phyloP scores from a whole-genome alignment of 2,888 invertebrate genomes.

The Saturnia japonica region DNA sequence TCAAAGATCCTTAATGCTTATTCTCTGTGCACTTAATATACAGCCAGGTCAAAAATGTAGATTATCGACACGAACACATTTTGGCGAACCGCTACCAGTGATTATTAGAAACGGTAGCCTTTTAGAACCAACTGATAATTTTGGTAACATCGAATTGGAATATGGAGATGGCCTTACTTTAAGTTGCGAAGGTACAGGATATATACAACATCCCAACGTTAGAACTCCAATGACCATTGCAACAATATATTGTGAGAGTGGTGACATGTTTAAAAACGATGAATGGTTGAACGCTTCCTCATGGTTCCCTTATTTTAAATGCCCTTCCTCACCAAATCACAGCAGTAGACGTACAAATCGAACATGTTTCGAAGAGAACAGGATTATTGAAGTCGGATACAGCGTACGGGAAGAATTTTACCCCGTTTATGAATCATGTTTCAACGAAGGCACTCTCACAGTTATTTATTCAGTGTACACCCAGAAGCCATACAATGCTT shows the following conservation, averaged over 20 bases:
- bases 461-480: constrained; percentile 67
- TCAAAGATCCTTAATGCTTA: constrained; percentile 46
- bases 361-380: constrained; percentile 55
- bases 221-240: constrained; percentile 42
- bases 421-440: constrained; percentile 68
- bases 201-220: constrained; percentile 53
- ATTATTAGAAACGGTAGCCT: constrained; percentile 56
- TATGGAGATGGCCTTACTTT: constrained; percentile 57
- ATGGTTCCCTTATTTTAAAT: constrained; percentile 53
- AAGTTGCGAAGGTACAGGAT: constrained; percentile 58
- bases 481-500: constrained; percentile 67
- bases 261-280: constrained; percentile 57
- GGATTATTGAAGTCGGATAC: constrained; percentile 68
- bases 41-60: constrained; percentile 51
- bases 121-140: constrained; percentile 59
- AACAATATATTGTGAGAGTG: constrained; percentile 55
- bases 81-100: constrained; percentile 62
- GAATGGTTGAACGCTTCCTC: constrained; percentile 57
- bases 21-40: constrained; percentile 58
- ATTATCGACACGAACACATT: constrained; percentile 57
- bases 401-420: constrained; percentile 52
- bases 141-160: constrained; percentile 56
- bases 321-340: constrained; percentile 51
- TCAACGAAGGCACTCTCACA: constrained; percentile 52
- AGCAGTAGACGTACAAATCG: constrained; percentile 53